Evolutionary conservation across 2,797 vertebrate species (phyloP), one percentile per base, ranked within the genome.

Genomic region (Pipistrellus pipistrellus): DNA sequence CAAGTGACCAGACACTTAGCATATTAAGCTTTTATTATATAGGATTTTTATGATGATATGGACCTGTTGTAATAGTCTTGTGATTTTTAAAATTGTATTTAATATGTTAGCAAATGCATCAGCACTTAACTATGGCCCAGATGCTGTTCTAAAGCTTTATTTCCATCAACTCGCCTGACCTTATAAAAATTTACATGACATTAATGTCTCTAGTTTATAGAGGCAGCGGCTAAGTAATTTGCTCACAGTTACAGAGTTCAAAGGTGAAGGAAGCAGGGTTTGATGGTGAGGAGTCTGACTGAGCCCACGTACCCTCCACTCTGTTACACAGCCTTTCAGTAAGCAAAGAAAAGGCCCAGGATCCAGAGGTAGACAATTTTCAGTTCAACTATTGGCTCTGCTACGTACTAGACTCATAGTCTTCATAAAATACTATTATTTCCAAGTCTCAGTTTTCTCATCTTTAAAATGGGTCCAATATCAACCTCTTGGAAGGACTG

Each of bases 281-380:
- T 57, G 35, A 48, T 1, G 21, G 8, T 2, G 11, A 15, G 10
- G 44, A 15, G 11, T 30, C 62, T 77, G 48, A 32, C 57, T 44
- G 44, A 85, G 44, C 25, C n/a, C 32, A 14, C 3, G 0, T 2
- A 10, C 17, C 32, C 6, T 1, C 25, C 25, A 9, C 72, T 23
- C n/a, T 3, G 23, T 41, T 17, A 17, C 2, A 10, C 18, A 2
- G 3, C 32, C 27, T 46, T 23, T 30, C 38, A 44, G 18, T 0
- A 46, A 77, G 41, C 32, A 59, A 15, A 20, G 44, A 35, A 17
- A 23, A 13, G 71, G 12, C 20, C 32, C 48, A 59, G 76, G 55
- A n/a, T 46, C 8, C 1, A 23, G 68, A 38, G 64, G 32, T 3
- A 41, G 41, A 11, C 8, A 6, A 44, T 30, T 1, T 8, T 30